Base-by-base conservation (phyloP, 2,888 invertebrate species). In the Rhagium mordax region DNA sequence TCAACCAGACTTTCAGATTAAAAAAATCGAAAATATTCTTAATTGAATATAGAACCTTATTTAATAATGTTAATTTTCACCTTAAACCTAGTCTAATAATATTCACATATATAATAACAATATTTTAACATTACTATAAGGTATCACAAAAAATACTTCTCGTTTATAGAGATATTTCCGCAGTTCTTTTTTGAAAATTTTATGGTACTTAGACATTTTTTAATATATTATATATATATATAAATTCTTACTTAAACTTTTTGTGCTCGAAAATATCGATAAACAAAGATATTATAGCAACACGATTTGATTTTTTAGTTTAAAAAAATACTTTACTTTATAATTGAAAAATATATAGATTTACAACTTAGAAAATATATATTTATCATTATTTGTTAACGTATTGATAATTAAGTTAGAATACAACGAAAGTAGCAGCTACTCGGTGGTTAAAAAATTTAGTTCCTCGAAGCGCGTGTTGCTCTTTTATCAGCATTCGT, bases 61-160 rank as follows among this genome's bases (percentile, higher is more conserved):
- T 13, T 13, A n/a, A 41, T 41, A n/a, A 41, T 41, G n/a, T 41
- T 41, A 41, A 15, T 74, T 70, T 74, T 74, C 68, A 75, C 49
- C 71, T 74, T 78, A 77, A 77, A 74, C 71, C 74, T 78, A 78
- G 70, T 74, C 76, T 81, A 81, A 75, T 74, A 82, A 81, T 83
- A 82, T 81, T 82, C 82, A 84, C 82, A 82, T 81, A 78, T 79
- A 83, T 78, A 79, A 83, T 79, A 81, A 84, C 83, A 83, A 83
- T 82, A 81, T 79, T 81, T 79, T 81, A 79, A 80, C 82, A 79
- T 85, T 83, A 84, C 83, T 84, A 78, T 83, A 85, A 85, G 85
- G 84, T 86, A 86, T 86, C 86, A 86, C 86, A 86, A 86, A 85
- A 85, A 86, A 86, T 86, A 86, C 85, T 83, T 85, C 82, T 85